Conservation (phyloP, 1,140 invertebrate species). For the Drosophila rufa region DNA sequence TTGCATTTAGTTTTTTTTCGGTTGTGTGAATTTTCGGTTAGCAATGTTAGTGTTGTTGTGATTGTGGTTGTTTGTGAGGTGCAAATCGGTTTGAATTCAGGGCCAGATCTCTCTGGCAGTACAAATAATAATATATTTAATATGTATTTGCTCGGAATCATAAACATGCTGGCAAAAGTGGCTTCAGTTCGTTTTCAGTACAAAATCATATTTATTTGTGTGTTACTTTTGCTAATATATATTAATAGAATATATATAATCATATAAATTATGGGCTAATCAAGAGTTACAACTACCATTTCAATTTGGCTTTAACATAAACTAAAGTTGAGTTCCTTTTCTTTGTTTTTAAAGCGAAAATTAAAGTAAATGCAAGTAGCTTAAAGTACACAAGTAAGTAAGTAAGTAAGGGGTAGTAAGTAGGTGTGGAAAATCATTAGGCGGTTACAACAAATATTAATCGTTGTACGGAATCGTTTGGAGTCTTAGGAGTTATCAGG, state of each 20-base stretch:
- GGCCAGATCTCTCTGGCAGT: conserved; percentile 8
- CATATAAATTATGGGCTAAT: conserved; percentile 52
- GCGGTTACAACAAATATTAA: conserved; percentile 59
- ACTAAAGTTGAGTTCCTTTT: conserved; percentile 59
- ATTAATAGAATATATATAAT: conserved; percentile 31
- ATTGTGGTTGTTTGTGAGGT: conserved; percentile 57
- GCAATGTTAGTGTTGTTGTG: conserved; percentile 47
- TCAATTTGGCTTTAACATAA: conserved; percentile 71
- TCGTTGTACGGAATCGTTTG: conserved; percentile 77
- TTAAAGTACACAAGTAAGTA: conserved; percentile 18
- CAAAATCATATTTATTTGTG: conserved; percentile 74
- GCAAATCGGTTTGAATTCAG: conserved; percentile 53
- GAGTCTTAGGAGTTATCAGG: conserved; percentile 72
- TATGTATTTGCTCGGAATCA: conserved; percentile 9
- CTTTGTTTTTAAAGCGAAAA: conserved; percentile 16
- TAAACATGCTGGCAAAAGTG: conserved; percentile 32
- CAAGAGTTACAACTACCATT: conserved; percentile 53
- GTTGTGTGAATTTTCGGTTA: conserved; percentile 50
- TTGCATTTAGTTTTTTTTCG: conserved; percentile 70
- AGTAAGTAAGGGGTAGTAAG: conserved; percentile 5
- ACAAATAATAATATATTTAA: conserved; percentile 18
- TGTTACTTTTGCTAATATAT: conserved; percentile 51
- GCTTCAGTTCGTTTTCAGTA: conserved; percentile 54
- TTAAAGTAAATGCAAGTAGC: conserved; percentile 42
- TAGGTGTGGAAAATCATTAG: conserved; percentile 19